A percentile compares a stretch with the other conserved stretches of the same genome.
These are phyloP conservation scores for Trematomus bernacchii DNA, from an alignment of 2,797 vertebrate genomes.

Conservation along the genomic window DNA sequence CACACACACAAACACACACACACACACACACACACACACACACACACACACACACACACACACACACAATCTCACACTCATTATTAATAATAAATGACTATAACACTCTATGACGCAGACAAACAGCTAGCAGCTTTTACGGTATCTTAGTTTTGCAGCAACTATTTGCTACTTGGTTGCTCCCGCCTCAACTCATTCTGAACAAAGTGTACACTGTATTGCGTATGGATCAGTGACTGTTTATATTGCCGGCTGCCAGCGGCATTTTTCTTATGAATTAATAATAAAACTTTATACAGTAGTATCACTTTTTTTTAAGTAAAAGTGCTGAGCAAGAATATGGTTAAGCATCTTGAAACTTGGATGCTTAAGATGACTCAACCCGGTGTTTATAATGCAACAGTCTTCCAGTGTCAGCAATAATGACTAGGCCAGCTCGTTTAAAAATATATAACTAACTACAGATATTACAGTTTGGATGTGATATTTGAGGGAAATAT, in stretches of 20 bases:
- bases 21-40: no score
- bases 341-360: neutral
- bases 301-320: neutral
- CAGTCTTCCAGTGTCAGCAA: neutral
- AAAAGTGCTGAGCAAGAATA: constrained; percentile 1
- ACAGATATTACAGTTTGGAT: no score
- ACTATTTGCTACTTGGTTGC: constrained; percentile 35
- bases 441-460: no score
- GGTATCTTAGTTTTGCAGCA: constrained; percentile 24
- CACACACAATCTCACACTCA: constrained; percentile 25
- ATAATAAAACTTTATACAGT: neutral
- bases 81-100: neutral
- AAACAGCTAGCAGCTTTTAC: constrained; percentile 38
- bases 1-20: no score
- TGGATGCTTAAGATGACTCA: neutral
- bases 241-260: constrained; percentile 15
- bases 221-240: constrained; percentile 27
- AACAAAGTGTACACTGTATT: constrained; percentile 17
- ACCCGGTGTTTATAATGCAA: neutral
- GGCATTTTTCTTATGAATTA: constrained; percentile 9
- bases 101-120: constrained; percentile 27
- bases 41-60: constrained; percentile 7
- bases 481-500: no score
- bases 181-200: constrained; percentile 26
- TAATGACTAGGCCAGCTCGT: no score